phyloP scores from a whole-genome alignment of 1,140 invertebrate species.

The Helicoverpa armigera region DNA sequence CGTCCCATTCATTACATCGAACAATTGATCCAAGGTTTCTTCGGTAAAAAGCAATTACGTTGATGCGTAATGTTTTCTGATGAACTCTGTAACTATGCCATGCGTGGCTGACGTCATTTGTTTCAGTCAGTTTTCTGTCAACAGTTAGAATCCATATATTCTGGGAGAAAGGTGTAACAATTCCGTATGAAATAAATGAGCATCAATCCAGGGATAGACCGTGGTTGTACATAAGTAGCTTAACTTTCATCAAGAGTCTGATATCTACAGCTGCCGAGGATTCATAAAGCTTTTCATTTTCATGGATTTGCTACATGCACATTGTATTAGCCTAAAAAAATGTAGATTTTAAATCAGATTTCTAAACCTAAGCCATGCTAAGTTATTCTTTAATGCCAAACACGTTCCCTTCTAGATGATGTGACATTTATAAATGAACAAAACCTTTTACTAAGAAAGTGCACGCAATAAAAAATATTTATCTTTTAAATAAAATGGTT shows the following conservation, averaged over 20 bases:
- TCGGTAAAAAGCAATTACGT: slow-evolving; percentile 29
- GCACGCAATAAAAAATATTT: slow-evolving; percentile 23
- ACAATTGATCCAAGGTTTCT: slow-evolving; percentile 33
- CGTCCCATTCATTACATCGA: slow-evolving; percentile 22
- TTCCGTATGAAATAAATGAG: no score
- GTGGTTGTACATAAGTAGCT: no score
- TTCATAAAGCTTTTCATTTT: no score
- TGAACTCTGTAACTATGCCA: slow-evolving; percentile 25
- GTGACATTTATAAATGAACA: slow-evolving; percentile 36
- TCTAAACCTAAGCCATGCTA: background rate
- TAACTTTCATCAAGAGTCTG: background rate
- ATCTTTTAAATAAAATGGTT: slow-evolving; percentile 10
- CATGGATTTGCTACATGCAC: no score
- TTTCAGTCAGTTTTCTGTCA: background rate
- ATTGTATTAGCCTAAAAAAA: no score
- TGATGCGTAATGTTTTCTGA: slow-evolving; percentile 23
- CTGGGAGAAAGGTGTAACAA: no score
- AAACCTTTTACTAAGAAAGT: slow-evolving; percentile 10
- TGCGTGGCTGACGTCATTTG: background rate
- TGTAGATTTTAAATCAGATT: slow-evolving; percentile 8
- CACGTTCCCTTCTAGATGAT: background rate
- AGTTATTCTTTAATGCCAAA: slow-evolving; percentile 16
- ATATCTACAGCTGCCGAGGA: no score
- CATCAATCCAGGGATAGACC: no score
- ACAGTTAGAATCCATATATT: no score